Conservation (phyloP, 1,140 invertebrate species). For the Musca vetustissima region DNA sequence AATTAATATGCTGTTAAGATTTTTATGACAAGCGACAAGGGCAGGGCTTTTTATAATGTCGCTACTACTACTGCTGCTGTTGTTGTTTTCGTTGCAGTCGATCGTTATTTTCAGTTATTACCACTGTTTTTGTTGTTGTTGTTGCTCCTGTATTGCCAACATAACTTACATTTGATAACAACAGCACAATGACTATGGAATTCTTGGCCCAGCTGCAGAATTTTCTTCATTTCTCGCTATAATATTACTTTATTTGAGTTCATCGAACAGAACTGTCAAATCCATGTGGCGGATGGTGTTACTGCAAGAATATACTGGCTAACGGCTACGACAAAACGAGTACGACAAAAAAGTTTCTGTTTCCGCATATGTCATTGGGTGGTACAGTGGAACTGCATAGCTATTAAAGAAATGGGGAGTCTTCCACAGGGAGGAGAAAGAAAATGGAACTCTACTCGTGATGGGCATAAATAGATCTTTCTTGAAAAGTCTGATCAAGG, state of each 20-base stretch:
- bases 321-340: not conserved
- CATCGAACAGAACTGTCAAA: not conserved
- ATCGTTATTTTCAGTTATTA: too few relatives aligned
- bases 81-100: too few relatives aligned
- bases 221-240: not conserved
- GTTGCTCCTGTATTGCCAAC: not conserved
- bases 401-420: too few relatives aligned
- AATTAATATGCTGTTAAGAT: slow-evolving; percentile 53
- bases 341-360: slow-evolving; percentile 8
- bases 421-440: too few relatives aligned
- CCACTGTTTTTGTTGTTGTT: too few relatives aligned
- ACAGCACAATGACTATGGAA: slow-evolving; percentile 5
- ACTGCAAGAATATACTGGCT: slow-evolving; percentile 15
- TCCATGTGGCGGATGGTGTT: not conserved
- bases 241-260: not conserved
- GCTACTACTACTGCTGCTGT: slow-evolving; percentile 31
- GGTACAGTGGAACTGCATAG: too few relatives aligned
- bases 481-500: too few relatives aligned
- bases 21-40: slow-evolving; percentile 50
- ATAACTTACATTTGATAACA: slow-evolving; percentile 3
- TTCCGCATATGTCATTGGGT: not conserved
- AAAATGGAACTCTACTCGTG: too few relatives aligned
- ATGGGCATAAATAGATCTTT: too few relatives aligned
- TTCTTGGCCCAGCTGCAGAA: slow-evolving; percentile 8
- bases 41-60: slow-evolving; percentile 33